Evolutionary conservation across 2,888 invertebrate genomes (phyloP).

Genomic region (Yponomeuta sedellus): DNA sequence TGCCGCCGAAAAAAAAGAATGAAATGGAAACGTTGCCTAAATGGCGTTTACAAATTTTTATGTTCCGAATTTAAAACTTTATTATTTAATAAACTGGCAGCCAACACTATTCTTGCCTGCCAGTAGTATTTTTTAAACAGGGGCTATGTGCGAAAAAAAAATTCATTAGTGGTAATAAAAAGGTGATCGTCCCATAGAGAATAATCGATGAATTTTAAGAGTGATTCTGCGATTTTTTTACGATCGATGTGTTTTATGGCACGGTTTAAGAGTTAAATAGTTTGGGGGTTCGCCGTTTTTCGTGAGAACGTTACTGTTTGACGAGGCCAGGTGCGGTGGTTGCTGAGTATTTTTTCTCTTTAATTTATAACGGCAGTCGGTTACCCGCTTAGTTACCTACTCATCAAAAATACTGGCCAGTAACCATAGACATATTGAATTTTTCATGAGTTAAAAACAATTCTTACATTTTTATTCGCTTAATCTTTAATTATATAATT

Average conservation of each 20-base stretch:
- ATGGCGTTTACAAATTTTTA: conserved; percentile 67
- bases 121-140: conserved; percentile 32
- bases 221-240: conserved; percentile 40
- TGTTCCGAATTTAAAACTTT: conserved; percentile 55
- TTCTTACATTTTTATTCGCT: neutral
- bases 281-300: conserved; percentile 42
- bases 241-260: conserved; percentile 61
- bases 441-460: neutral
- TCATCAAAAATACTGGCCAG: neutral
- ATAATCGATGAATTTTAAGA: conserved; percentile 22
- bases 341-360: conserved; percentile 2
- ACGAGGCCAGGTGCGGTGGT: conserved; percentile 17
- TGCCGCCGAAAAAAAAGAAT: conserved; percentile 36
- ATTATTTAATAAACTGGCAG: conserved; percentile 62
- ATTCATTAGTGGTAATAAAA: conserved; percentile 72
- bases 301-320: conserved; percentile 19
- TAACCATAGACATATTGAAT: neutral
- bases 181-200: conserved; percentile 45
- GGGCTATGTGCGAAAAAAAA: conserved; percentile 37
- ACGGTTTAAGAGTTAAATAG: conserved; percentile 37
- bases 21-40: conserved; percentile 27
- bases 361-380: neutral
- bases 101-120: conserved; percentile 17
- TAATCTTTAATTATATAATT: too few relatives aligned
- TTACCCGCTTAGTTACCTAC: neutral